Evolutionary conservation across 2,113 vertebrate species (phyloP).

Genomic region (Patagioenas fasciata): DNA sequence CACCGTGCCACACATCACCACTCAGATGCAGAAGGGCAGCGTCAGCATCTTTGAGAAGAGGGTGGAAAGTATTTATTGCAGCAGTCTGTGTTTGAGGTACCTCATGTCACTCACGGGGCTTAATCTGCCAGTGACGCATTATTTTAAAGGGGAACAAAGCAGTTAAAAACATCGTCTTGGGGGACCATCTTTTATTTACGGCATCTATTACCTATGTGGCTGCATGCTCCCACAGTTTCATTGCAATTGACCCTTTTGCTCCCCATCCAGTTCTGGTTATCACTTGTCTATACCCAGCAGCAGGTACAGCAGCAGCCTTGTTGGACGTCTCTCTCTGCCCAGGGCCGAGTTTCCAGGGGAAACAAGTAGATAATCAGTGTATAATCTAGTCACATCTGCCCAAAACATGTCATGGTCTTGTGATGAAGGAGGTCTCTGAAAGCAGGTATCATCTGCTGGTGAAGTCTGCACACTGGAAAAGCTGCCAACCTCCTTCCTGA

Average conservation of each 20-base stretch:
- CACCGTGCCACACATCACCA: background rate
- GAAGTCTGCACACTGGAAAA: background rate
- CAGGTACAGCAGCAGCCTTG: background rate
- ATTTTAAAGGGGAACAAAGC: background rate
- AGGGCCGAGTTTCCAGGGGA: background rate
- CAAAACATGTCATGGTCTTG: background rate
- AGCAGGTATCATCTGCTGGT: background rate
- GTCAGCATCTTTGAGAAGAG: slow-evolving; percentile 7
- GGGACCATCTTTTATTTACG: background rate
- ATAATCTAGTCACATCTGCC: background rate
- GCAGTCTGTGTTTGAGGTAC: background rate
- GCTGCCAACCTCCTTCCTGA: background rate
- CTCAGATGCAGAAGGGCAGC: background rate
- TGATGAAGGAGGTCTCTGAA: background rate
- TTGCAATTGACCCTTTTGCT: background rate
- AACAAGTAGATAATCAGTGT: background rate
- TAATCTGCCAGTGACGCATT: background rate
- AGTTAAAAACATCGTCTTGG: background rate
- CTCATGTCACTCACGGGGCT: background rate
- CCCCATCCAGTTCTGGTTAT: background rate
- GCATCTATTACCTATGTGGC: background rate
- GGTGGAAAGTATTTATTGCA: background rate
- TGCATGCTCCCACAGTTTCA: background rate
- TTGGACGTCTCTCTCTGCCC: background rate
- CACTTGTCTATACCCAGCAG: background rate